Evolutionary conservation across 2,797 vertebrate genomes (phyloP), one percentile per base, ranked within the genome.

Genomic region (Anolis apletophallus): DNA sequence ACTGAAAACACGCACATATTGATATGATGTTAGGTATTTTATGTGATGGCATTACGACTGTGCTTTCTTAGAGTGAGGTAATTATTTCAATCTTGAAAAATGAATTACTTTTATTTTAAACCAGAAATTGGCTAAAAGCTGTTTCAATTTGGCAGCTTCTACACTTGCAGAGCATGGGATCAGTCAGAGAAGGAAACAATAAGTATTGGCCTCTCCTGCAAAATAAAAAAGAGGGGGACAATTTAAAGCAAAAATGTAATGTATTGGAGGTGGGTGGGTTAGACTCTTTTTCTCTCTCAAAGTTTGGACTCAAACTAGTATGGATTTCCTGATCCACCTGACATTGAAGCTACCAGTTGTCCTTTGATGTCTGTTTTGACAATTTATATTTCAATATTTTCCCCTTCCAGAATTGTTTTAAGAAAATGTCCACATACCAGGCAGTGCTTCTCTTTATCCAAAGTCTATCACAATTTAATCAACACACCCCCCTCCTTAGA

Each of bases 1-100:
- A 17, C 5, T 55, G 52, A 29, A 75, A 75, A 86, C 46, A 74
- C 7, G 6, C 36, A 46, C 13, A 36, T 11, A 36, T n/a, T 57
- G 59, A 87, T 93, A 89, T 77, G 19, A 69, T 87, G 64, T 82
- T 82, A 87, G 29, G 34, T 57, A 50, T 93, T 93, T 94, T 93
- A 91, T 87, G 26, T 71, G 61, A 10, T 75, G 82, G 11, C 40
- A 92, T 88, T 85, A 87, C 80, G 88, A 86, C 82, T 90, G 82
- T 85, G 89, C 88, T 92, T 91, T 88, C 92, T 85, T 85, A 78
- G 50, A 68, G 46, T 88, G 88, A 88, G 68, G 10, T 83, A 77
- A 81, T 93, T 23, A 80, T 80, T 88, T 34, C 87, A 82, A 81
- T 83, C 87, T 86, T 90, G 50, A 72, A 93, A 81, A 93, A 17